Evolutionary conservation across 2,797 vertebrate genomes (phyloP).

Genomic region (Ispidina picta): DNA sequence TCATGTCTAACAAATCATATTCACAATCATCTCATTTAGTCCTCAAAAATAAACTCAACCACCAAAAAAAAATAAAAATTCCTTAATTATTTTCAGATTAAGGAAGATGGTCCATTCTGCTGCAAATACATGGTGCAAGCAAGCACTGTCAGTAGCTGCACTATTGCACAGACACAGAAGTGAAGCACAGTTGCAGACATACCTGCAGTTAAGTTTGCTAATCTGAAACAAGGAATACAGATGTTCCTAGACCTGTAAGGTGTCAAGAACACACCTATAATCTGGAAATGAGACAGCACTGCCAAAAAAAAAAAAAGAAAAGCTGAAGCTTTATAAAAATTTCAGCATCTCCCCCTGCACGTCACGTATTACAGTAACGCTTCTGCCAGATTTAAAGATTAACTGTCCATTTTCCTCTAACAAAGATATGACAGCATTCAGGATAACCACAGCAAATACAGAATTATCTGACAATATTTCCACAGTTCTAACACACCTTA

Average conservation of each 20-base stretch:
- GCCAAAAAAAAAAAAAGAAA: background rate
- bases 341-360: background rate
- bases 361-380: background rate
- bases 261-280: background rate
- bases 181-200: background rate
- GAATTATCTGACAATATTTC: background rate
- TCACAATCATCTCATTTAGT: background rate
- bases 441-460: background rate
- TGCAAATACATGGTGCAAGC: background rate
- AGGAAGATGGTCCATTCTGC: background rate
- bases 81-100: constrained; percentile 11
- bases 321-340: background rate
- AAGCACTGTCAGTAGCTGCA: background rate
- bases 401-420: background rate
- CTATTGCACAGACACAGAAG: background rate
- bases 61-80: background rate
- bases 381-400: background rate
- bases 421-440: background rate
- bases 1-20: background rate
- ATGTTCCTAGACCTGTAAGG: background rate
- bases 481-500: background rate
- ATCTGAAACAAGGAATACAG: background rate
- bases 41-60: background rate
- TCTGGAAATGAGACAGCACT: background rate
- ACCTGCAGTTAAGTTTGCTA: accelerated